Conservation (phyloP, 2,797 vertebrate genomes). For the Molothrus aeneus region DNA sequence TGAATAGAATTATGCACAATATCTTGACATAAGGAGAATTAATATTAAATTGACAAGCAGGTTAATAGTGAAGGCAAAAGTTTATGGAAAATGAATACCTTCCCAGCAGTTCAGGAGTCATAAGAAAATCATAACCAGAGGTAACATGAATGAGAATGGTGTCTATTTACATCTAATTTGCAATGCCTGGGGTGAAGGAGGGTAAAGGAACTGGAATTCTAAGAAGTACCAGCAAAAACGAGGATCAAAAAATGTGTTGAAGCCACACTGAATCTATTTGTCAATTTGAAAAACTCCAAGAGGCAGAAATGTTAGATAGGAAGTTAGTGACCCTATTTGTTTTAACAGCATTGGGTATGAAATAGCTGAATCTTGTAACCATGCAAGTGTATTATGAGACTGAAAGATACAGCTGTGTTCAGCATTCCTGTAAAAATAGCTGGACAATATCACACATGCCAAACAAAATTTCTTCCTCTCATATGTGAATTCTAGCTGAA, state of each 20-base stretch:
- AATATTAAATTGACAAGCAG: background rate
- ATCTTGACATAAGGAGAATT: background rate
- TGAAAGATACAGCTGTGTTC: conserved; percentile 20
- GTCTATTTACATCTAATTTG: background rate
- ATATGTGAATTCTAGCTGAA: background rate
- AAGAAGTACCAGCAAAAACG: background rate
- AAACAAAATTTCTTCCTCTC: conserved; percentile 26
- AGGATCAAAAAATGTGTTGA: background rate
- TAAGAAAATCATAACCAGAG: background rate
- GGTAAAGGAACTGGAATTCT: background rate
- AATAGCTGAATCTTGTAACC: conserved; percentile 1
- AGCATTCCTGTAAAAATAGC: conserved; percentile 30
- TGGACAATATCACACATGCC: conserved; percentile 15
- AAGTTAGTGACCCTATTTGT: conserved; percentile 34
- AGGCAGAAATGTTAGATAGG: conserved; percentile 32
- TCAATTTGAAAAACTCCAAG: conserved; percentile 44
- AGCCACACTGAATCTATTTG: conserved; percentile 19
- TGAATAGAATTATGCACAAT: background rate
- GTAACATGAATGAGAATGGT: background rate
- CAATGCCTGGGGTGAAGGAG: background rate
- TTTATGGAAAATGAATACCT: background rate
- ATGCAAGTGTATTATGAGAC: background rate
- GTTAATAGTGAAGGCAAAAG: conserved; percentile 15
- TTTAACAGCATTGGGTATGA: conserved; percentile 25
- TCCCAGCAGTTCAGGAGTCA: background rate